These are phyloP conservation scores for Indri indri DNA, from an alignment of 2,113 vertebrate species.

Conservation along the genomic window DNA sequence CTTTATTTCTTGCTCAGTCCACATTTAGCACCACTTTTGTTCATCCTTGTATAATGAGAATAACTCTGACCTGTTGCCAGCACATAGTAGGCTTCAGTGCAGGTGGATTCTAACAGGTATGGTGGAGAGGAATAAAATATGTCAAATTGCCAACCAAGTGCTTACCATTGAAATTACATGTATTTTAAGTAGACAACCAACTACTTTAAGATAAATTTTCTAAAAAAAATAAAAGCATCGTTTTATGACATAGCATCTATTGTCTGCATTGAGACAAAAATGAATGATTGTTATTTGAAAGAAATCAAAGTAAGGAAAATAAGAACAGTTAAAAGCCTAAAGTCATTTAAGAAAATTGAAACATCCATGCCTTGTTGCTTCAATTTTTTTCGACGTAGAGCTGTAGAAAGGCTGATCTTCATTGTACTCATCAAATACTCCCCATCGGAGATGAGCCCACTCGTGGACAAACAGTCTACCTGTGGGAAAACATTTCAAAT, in stretches of 20 bases:
- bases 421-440: conserved; percentile 86
- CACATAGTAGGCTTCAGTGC: neutral
- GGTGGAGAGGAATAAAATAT: neutral
- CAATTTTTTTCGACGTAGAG: neutral
- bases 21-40: neutral
- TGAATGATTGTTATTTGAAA: neutral
- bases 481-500: conserved; percentile 66
- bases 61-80: neutral
- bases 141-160: neutral
- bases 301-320: neutral
- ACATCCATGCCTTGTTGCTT: conserved; percentile 81
- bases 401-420: conserved; percentile 76
- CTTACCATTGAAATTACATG: neutral
- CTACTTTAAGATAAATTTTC: neutral
- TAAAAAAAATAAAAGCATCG: neutral
- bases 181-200: neutral
- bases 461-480: conserved; percentile 84
- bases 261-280: neutral
- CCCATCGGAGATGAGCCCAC: conserved; percentile 88
- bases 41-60: neutral
- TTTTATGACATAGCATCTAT: neutral
- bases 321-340: neutral
- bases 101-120: neutral
- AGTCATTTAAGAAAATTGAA: neutral
- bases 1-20: neutral